These are phyloP conservation scores for Manis javanica DNA, from an alignment of 2,797 vertebrate species.

Conservation along the genomic window DNA sequence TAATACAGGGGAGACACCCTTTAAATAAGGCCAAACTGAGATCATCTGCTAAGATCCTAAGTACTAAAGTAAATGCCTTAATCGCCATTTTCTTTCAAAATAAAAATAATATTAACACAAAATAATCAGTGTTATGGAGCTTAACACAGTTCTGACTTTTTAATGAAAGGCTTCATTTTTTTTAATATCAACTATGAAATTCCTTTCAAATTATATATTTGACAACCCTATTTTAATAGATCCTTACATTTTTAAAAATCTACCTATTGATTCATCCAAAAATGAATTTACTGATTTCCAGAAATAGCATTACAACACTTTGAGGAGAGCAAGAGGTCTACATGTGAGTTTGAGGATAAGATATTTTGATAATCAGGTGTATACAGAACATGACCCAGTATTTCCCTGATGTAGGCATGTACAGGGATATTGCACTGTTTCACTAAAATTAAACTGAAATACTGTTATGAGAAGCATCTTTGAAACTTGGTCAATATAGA, in stretches of 20 bases:
- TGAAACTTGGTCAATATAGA: not conserved
- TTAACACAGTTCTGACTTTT: not conserved
- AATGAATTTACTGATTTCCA: not conserved
- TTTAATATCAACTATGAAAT: not conserved
- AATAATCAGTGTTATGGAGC: not conserved
- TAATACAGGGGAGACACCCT: not conserved
- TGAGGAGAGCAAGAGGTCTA: not conserved
- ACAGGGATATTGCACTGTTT: not conserved
- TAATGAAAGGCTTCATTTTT: not conserved
- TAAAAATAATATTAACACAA: not conserved
- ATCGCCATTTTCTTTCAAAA: not conserved
- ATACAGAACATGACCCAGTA: not conserved
- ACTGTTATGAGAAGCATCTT: not conserved
- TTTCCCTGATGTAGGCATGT: not conserved
- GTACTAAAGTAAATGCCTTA: not conserved
- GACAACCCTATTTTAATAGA: not conserved
- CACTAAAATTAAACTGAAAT: not conserved
- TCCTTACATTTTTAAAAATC: not conserved
- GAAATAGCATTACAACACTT: not conserved
- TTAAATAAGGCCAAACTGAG: not conserved
- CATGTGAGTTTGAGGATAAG: not conserved
- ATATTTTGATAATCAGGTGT: not conserved
- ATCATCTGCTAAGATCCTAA: not conserved
- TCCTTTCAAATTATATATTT: not conserved
- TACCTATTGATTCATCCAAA: not conserved